Base-by-base conservation (phyloP, 2,113 vertebrate genomes). In the Dromiciops gliroides region DNA sequence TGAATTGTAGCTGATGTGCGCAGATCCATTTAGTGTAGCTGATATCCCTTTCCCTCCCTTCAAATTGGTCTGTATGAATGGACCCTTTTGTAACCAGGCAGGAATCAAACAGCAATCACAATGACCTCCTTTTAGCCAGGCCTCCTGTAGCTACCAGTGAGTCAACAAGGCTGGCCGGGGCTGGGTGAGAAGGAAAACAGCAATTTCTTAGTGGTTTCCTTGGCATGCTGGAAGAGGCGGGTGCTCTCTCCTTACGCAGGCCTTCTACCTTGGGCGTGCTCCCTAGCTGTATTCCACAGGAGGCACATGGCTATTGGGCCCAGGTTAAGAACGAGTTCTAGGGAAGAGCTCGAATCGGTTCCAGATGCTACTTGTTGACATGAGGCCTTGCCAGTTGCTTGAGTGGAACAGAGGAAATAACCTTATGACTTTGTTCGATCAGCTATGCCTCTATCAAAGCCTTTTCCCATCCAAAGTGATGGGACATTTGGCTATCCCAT, bases 121-220 rank as follows among this genome's bases (percentile, higher is more conserved):
- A 98, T 98, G 93, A 96, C 92, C 98, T 96, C 98, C 98, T 98
- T 98, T 98, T 98, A 94, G 97, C 92, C 97, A 97, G 97, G 93
- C 93, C 89, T 97, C 97, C 97, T 89, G 97, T 11, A 97, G 96
- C 91, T 0, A 44, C 22, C 95, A 83, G 75, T 89, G 96, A 98
- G 97, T 97, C 96, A 6, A 93, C 90, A 96, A 91, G 98, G 94
- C 94, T 93, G 89, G 96, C 92, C 48, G 22, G 83, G 91, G 95
- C 97, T 93, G 97, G 3, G 75, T 95, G 26, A 98, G 98, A 94
- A 98, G 98, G 98, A 98, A 99, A 98, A 98, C 96, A 96, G 98
- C 98, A 98, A 98, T 99, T 99, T 98, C 75, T 97, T 94, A 91
- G 98, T 75, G 98, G 98, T 98, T 99, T 98, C 97, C 91, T 50